These are phyloP conservation scores for Montifringilla adamsi DNA, from an alignment of 2,113 vertebrate species.

Conservation along the genomic window DNA sequence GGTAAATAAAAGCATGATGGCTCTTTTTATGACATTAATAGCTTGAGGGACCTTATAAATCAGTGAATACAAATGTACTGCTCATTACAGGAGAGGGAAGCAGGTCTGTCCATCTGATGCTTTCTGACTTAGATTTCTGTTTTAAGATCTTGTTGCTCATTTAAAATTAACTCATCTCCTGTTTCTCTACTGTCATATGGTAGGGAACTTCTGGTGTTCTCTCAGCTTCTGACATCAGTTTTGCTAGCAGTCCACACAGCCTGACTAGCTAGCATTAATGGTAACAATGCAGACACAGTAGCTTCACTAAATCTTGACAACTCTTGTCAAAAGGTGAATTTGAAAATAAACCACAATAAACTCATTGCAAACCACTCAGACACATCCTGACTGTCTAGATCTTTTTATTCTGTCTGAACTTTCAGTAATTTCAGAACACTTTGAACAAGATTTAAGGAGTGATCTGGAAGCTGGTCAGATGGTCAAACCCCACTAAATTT, in stretches of 20 bases:
- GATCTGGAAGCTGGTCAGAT: slow-evolving; percentile 50
- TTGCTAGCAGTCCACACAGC: neutral
- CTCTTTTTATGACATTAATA: slow-evolving; percentile 1
- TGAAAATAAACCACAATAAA: neutral
- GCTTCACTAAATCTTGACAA: neutral
- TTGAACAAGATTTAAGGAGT: slow-evolving; percentile 74
- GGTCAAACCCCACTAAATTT: slow-evolving; percentile 41
- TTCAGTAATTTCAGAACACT: slow-evolving; percentile 61
- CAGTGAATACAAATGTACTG: neutral
- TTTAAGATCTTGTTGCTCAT: neutral
- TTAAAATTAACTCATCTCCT: slow-evolving; percentile 6
- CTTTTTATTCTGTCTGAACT: slow-evolving; percentile 56
- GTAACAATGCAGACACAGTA: neutral
- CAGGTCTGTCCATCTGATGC: neutral
- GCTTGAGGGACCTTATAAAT: slow-evolving; percentile 3
- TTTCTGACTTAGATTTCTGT: neutral
- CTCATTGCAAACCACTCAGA: neutral
- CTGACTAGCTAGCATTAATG: neutral
- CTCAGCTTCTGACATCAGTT: neutral
- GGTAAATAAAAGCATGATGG: slow-evolving; percentile 42
- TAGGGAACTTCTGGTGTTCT: neutral
- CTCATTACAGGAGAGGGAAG: neutral
- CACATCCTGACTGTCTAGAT: neutral
- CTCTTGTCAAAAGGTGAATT: neutral
- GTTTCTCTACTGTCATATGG: neutral